Base-by-base conservation (phyloP, 1,140 invertebrate species). In the Trialeurodes vaporariorum region DNA sequence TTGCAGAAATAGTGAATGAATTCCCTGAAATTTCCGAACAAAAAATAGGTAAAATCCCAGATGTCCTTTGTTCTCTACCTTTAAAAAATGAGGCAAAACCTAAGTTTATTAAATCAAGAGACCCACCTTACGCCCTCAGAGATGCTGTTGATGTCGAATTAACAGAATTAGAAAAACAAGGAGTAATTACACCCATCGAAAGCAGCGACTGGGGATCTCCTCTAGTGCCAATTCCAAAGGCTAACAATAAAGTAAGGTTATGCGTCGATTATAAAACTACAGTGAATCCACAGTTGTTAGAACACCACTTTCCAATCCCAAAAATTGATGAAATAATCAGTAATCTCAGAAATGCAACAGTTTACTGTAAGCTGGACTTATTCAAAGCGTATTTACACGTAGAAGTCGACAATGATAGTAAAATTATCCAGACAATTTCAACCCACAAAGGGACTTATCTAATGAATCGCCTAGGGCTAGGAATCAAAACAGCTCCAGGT, bases 191-290 rank as follows among this genome's bases (percentile, higher is more conserved):
- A 26, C 75, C 75, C 68, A 13, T 65, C 22, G 68, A 75, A 66
- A 72, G 74, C 17, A 71, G 68, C 40, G 73, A 71, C 22, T 80
- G 77, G 77, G 77, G 73, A 13, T 73, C 77, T 25, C 78, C 77
- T 0, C 69, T 75, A 22, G 78, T 80, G 9, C 72, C 75, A 2
- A 72, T 80, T 21, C 59, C 74, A 1, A 80, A 80, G 70, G 59
- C 71, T 13, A 70, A 77, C 66, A 74, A 73, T 27, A 67, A 49
- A 25, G 72, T 81, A 17, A 66, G 76, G 13, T 74, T 83, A 27
- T 82, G 80, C 70, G 76, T 73, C 0, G 80, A 84, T 73, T 83
- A 79, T 67, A 77, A 76, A 70, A 23, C 70, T n/a, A 34, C 58
- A 27, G 65, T 82, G 9, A 73, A 70, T 60, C 25, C 17, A 0